A percentile compares a stretch with the other conserved stretches of the same genome.
These are phyloP conservation scores for Labeo catla DNA, from an alignment of 2,113 vertebrate genomes.

Conservation along the genomic window DNA sequence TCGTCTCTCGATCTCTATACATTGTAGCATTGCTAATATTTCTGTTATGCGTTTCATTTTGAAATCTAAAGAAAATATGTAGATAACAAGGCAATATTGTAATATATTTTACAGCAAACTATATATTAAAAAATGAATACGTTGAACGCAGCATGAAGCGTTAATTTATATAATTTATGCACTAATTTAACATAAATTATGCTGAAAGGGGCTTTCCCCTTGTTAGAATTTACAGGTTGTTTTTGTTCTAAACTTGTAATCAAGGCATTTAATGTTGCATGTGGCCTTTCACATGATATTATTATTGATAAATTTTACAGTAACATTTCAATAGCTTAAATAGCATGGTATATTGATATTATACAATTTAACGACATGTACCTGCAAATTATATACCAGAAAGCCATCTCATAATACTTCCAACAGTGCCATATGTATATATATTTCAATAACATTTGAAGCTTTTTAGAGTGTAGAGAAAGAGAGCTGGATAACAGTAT, in stretches of 20 bases:
- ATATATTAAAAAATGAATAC: too few relatives aligned
- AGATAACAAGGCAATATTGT: neutral
- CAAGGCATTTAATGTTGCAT: neutral
- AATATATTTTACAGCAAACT: too few relatives aligned
- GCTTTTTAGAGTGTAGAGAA: neutral
- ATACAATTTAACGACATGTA: neutral
- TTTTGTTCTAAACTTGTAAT: neutral
- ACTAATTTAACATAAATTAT: neutral
- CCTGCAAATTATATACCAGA: neutral
- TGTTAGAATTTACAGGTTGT: neutral
- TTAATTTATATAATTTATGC: neutral
- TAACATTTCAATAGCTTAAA: neutral
- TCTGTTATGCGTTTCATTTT: neutral
- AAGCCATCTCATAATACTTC: neutral
- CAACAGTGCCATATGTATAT: neutral
- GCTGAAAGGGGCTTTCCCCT: neutral
- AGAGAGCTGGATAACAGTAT: neutral
- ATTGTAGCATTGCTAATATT: slow-evolving; percentile 3
- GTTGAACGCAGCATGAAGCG: neutral
- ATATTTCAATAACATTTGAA: neutral
- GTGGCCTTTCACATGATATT: neutral
- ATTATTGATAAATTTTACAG: neutral
- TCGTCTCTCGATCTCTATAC: neutral
- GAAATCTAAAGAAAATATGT: too few relatives aligned
- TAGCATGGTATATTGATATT: neutral